Percentiles rank a stretch among this genome's conserved stretches.
Evolutionary conservation across 2,797 vertebrate species (phyloP).

Genomic region (Anguilla megastoma): DNA sequence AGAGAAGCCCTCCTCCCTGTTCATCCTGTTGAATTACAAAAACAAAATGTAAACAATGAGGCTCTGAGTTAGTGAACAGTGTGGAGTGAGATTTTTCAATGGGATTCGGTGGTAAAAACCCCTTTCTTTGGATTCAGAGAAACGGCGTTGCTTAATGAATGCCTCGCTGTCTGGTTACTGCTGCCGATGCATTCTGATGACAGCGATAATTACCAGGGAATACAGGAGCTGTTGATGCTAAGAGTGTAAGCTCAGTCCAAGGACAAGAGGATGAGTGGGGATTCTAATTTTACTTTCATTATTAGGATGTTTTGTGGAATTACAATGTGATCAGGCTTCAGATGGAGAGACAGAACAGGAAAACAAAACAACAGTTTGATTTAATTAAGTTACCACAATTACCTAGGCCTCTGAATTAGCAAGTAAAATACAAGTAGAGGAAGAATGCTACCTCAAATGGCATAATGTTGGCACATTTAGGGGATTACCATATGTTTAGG

Average conservation of each 20-base stretch:
- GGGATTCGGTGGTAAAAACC: neutral
- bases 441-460: neutral
- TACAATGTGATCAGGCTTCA: neutral
- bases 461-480: neutral
- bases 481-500: neutral
- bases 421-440: neutral
- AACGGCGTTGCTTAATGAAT: neutral
- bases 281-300: slow-evolving; percentile 5
- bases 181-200: neutral
- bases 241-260: neutral
- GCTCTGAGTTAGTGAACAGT: neutral
- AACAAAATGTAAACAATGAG: neutral
- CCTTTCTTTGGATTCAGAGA: neutral
- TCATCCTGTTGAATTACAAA: neutral
- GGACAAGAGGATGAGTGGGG: slow-evolving; percentile 4
- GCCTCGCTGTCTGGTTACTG: neutral
- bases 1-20: neutral
- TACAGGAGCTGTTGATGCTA: slow-evolving; percentile 10
- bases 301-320: neutral
- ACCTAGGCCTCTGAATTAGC: neutral
- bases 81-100: neutral
- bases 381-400: slow-evolving; percentile 11
- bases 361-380: neutral
- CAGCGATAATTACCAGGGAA: neutral
- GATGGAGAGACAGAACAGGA: neutral